These are phyloP conservation scores for Clarias laeviceps DNA, from an alignment of 2,797 vertebrate genomes.

Conservation along the genomic window DNA sequence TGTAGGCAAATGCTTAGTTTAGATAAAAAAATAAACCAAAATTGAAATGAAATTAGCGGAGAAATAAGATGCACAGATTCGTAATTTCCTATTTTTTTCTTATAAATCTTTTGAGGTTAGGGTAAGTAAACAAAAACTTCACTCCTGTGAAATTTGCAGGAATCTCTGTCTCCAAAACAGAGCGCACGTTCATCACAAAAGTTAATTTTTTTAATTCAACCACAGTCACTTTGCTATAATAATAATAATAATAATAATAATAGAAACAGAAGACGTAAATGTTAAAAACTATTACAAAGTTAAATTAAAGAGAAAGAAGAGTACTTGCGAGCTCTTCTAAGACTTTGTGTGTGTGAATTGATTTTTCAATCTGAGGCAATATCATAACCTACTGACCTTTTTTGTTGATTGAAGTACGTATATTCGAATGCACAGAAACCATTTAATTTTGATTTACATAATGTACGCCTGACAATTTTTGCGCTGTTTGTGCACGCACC, in stretches of 20 bases:
- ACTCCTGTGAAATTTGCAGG: not conserved
- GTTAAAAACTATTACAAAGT: not conserved
- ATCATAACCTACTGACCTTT: not conserved
- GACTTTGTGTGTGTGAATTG: not conserved
- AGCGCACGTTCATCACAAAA: not conserved
- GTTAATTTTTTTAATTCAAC: not conserved
- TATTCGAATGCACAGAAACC: not conserved
- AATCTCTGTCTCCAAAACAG: not conserved
- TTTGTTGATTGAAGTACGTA: not conserved
- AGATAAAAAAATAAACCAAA: not conserved
- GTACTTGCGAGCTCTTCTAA: not conserved
- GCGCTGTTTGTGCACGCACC: constrained; percentile 66
- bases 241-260: constrained; percentile 13
- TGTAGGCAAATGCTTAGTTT: not conserved
- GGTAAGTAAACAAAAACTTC: no score
- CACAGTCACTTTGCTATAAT: not conserved
- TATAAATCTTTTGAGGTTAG: not conserved
- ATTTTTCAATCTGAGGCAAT: not conserved
- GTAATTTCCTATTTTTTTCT: not conserved
- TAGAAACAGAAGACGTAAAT: not conserved
- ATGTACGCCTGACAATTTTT: not conserved
- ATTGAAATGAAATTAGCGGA: not conserved
- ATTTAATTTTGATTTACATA: not conserved
- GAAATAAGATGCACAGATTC: not conserved
- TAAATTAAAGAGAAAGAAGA: no score